These are phyloP conservation scores for Sturmia bella DNA, from an alignment of 2,888 invertebrate species.

Conservation along the genomic window DNA sequence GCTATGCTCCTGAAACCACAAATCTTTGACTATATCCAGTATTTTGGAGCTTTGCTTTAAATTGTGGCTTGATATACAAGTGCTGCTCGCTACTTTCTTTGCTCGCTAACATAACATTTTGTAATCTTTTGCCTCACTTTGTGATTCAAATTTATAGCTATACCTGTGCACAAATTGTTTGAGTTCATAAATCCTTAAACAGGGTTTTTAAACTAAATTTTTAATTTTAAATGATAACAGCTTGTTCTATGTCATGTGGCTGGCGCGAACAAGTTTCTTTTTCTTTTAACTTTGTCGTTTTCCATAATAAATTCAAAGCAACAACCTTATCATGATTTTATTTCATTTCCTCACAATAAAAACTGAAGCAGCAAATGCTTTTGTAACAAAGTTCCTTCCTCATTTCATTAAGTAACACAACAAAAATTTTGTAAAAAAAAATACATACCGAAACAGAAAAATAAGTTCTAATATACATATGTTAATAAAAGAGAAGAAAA, in stretches of 20 bases:
- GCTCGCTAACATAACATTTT: no score
- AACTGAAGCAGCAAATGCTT: slow-evolving; percentile 38
- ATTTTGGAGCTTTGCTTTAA: no score
- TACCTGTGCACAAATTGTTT: no score
- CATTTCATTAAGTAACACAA: not conserved
- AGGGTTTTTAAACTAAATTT: no score
- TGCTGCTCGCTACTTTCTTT: no score
- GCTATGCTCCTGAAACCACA: no score
- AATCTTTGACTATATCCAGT: no score
- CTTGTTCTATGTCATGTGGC: not conserved
- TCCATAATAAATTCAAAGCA: slow-evolving; percentile 26
- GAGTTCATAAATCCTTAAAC: no score
- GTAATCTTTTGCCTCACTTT: no score
- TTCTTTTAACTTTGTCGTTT: not conserved
- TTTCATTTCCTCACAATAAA: slow-evolving; percentile 51
- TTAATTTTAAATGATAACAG: not conserved
- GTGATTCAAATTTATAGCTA: no score
- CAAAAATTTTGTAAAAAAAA: not conserved
- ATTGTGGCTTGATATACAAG: no score
- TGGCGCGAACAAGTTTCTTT: not conserved
- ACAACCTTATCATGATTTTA: slow-evolving; percentile 61
- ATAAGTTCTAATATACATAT: not conserved
- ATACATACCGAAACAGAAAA: no score
- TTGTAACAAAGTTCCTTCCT: slow-evolving; percentile 21
- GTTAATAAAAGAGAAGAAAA: slow-evolving; percentile 1